phyloP scores from a whole-genome alignment of 2,888 invertebrate genomes.

The Pyrgus malvae region DNA sequence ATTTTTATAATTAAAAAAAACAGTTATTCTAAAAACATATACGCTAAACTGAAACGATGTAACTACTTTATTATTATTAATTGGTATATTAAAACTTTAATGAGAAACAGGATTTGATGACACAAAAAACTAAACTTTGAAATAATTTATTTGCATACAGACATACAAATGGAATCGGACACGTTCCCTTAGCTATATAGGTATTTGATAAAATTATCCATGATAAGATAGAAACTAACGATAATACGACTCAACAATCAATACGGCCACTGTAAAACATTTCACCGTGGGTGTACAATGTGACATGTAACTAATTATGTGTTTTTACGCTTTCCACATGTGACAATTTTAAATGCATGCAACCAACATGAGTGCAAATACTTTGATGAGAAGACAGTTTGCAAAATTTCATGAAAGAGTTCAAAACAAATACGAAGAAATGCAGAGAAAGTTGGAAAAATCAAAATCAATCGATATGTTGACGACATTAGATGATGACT shows the following conservation, averaged over 20 bases:
- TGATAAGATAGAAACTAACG: slow-evolving; percentile 26
- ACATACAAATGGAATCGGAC: neutral
- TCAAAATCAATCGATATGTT: slow-evolving; percentile 64
- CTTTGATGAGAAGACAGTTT: slow-evolving; percentile 52
- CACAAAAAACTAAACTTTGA: too few relatives aligned
- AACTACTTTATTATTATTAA: too few relatives aligned
- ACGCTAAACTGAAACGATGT: too few relatives aligned
- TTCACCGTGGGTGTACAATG: slow-evolving; percentile 27
- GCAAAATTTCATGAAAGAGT: slow-evolving; percentile 60
- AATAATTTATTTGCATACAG: too few relatives aligned
- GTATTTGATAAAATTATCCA: slow-evolving; percentile 12
- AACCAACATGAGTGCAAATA: slow-evolving; percentile 28
- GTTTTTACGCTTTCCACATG: too few relatives aligned
- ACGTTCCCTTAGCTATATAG: neutral
- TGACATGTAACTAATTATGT: too few relatives aligned
- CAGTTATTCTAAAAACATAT: too few relatives aligned
- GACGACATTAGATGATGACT: slow-evolving; percentile 47
- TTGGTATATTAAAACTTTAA: too few relatives aligned
- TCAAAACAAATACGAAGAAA: slow-evolving; percentile 64
- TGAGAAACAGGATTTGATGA: too few relatives aligned
- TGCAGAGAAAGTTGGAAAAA: slow-evolving; percentile 66
- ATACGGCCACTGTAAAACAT: slow-evolving; percentile 22
- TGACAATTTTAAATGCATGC: too few relatives aligned
- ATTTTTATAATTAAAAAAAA: too few relatives aligned
- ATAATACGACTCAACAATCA: slow-evolving; percentile 27